These are phyloP conservation scores for Tiliacea aurago DNA, from an alignment of 2,888 invertebrate species.

Conservation along the genomic window DNA sequence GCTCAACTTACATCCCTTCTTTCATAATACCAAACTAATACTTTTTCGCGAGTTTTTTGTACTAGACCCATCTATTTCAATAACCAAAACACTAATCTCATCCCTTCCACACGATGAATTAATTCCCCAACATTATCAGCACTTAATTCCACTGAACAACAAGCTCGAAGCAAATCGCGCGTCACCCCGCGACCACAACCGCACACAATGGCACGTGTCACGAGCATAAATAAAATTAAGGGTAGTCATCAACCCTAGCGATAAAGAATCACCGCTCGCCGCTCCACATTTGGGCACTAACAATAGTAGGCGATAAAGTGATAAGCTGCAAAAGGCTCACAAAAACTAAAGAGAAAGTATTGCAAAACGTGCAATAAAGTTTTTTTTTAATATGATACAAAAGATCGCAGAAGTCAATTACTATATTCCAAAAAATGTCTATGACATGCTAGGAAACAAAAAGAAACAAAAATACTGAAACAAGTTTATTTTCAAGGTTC, in stretches of 20 bases:
- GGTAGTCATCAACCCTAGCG: constrained; percentile 73
- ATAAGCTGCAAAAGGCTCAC: constrained; percentile 37
- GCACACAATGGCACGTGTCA: constrained; percentile 80
- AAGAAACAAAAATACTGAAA: background rate
- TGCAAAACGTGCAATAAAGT: background rate
- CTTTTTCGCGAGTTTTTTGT: background rate
- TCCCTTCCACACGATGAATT: constrained; percentile 56
- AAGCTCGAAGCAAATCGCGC: constrained; percentile 62
- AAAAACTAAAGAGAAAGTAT: background rate
- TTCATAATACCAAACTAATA: background rate
- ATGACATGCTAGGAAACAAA: background rate
- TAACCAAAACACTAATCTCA: constrained; percentile 22
- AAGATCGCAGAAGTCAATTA: background rate
- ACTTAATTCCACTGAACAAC: constrained; percentile 61
- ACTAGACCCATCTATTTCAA: background rate
- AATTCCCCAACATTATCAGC: constrained; percentile 50
- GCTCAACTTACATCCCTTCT: background rate
- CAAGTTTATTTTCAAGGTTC: background rate
- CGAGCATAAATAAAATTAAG: constrained; percentile 86
- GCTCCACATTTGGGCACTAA: constrained; percentile 57
- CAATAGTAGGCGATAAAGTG: constrained; percentile 58
- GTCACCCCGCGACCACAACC: constrained; percentile 48
- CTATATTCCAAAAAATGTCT: background rate
- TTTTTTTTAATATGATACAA: background rate
- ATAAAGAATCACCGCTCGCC: constrained; percentile 66